These are phyloP conservation scores for Pelobates cultripes DNA, from an alignment of 2,797 vertebrate genomes.

Conservation along the genomic window DNA sequence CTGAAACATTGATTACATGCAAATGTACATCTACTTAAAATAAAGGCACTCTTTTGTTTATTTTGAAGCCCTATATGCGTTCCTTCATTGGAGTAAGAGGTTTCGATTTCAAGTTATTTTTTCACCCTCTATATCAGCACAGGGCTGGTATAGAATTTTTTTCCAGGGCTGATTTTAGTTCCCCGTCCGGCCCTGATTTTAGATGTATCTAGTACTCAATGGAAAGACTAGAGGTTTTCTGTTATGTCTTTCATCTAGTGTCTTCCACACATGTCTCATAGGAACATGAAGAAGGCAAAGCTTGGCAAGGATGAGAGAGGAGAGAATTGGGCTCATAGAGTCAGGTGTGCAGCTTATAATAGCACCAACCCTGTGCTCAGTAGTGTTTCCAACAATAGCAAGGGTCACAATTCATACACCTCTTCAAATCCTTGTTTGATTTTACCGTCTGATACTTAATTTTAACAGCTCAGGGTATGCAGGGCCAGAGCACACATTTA, in stretches of 20 bases:
- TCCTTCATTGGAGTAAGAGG: too few species aligned
- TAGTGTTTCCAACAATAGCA: constrained; percentile 40
- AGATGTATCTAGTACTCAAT: neutral
- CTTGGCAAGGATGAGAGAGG: constrained; percentile 38
- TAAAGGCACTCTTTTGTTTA: too few species aligned
- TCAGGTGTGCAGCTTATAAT: constrained; percentile 27
- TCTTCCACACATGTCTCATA: neutral
- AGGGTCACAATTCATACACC: constrained; percentile 29
- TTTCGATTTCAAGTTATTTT: too few species aligned
- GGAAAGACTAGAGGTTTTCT: neutral
- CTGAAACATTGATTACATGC: too few species aligned
- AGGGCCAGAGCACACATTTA: constrained; percentile 14
- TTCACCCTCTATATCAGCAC: too few species aligned
- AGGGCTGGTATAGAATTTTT: too few species aligned
- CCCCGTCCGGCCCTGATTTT: too few species aligned
- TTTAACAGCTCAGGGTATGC: constrained; percentile 4
- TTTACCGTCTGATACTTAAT: constrained; percentile 29
- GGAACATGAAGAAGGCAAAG: constrained; percentile 7
- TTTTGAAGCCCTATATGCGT: too few species aligned
- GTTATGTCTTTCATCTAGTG: neutral
- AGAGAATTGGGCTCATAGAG: neutral
- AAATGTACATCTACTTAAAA: too few species aligned
- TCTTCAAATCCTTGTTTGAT: neutral
- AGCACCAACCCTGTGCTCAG: constrained; percentile 34
- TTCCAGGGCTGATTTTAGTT: too few species aligned